Evolutionary conservation across 1,140 invertebrate species (phyloP).

Genomic region (Drosophila baimaii): DNA sequence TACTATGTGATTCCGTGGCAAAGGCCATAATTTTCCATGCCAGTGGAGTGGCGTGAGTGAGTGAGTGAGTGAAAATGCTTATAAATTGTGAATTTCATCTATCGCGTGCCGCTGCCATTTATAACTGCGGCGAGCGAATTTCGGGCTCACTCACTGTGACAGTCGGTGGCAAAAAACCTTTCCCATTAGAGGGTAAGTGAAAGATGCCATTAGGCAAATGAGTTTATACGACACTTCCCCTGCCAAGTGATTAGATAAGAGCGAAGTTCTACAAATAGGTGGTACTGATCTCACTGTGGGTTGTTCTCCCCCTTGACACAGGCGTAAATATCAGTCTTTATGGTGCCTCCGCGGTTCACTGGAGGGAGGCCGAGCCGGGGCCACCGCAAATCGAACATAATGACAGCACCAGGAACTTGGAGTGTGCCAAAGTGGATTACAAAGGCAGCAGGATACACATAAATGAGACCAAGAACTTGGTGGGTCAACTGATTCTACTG

Average conservation of each 20-base stretch:
- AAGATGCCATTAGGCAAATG: constrained; percentile 43
- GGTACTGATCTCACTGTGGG: constrained; percentile 10
- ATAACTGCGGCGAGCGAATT: constrained; percentile 70
- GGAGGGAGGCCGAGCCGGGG: constrained; percentile 34
- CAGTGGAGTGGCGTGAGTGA: too few relatives aligned
- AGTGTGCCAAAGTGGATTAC: constrained; percentile 27
- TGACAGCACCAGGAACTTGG: constrained; percentile 36
- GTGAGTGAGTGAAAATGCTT: constrained; percentile 56
- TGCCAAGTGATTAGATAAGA: constrained; percentile 51
- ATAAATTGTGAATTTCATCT: constrained; percentile 68
- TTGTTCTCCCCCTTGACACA: constrained; percentile 8
- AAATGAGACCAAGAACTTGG: constrained; percentile 33
- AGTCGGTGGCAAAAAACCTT: constrained; percentile 47
- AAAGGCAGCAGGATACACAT: constrained; percentile 30
- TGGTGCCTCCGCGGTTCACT: constrained; percentile 44
- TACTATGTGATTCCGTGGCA: constrained; percentile 3
- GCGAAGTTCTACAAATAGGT: constrained; percentile 6
- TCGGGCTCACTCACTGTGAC: constrained; percentile 46
- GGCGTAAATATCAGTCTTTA: constrained; percentile 46
- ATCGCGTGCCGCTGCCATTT: constrained; percentile 60
- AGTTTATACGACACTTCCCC: constrained; percentile 8
- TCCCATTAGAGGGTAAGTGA: constrained; percentile 62
- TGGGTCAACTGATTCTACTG: constrained; percentile 5
- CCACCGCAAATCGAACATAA: constrained; percentile 59
- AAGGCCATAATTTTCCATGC: constrained; percentile 25